Evolutionary conservation across 2,888 invertebrate species (phyloP).

Genomic region (Campoplex capitator): DNA sequence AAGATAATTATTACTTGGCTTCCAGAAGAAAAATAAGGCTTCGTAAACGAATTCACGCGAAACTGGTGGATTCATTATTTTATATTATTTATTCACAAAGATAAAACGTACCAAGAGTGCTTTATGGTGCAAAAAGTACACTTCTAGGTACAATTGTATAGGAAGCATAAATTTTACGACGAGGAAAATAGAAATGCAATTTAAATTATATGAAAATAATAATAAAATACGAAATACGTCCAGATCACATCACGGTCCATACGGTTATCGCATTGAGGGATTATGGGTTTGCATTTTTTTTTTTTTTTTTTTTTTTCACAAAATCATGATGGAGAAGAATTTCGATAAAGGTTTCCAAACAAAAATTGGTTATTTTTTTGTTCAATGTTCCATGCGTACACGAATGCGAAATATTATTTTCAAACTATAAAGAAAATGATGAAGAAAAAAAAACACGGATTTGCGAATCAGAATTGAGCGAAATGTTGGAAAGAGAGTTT

Average conservation of each 20-base stretch:
- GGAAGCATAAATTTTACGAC: slow-evolving; percentile 19
- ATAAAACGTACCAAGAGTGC: slow-evolving; percentile 66
- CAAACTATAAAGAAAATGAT: background rate
- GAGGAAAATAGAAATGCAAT: slow-evolving; percentile 36
- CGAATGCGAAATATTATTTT: background rate
- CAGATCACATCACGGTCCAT: slow-evolving; percentile 64
- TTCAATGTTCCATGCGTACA: background rate
- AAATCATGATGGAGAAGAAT: background rate
- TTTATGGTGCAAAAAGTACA: slow-evolving; percentile 65
- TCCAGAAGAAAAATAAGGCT: slow-evolving; percentile 43
- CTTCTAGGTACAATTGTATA: slow-evolving; percentile 47
- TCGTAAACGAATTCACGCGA: slow-evolving; percentile 37
- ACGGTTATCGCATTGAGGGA: slow-evolving; percentile 33
- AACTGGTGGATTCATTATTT: slow-evolving; percentile 40
- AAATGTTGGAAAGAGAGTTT: background rate
- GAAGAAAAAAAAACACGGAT: background rate
- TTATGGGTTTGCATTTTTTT: background rate
- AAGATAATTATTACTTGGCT: slow-evolving; percentile 32
- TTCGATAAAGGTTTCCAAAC: background rate
- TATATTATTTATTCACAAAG: slow-evolving; percentile 48
- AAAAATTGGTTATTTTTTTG: background rate
- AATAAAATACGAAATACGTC: slow-evolving; percentile 57
- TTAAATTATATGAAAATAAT: slow-evolving; percentile 26
- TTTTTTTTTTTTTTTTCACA: background rate
- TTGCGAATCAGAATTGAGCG: background rate